Conservation (phyloP, 2,113 vertebrate genomes). For the rabbit (Oryctolagus cuniculus) region DNA sequence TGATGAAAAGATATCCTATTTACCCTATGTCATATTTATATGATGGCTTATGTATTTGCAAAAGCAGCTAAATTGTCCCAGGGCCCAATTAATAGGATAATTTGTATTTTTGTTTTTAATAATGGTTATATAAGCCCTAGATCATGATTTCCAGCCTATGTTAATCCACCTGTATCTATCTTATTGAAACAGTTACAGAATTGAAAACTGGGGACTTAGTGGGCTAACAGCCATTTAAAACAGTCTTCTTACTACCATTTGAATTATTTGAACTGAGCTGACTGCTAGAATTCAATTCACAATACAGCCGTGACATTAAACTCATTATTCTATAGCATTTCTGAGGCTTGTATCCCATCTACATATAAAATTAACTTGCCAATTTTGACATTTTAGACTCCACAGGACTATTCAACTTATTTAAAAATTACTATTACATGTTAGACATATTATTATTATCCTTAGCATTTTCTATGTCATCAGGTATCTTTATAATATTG, state of each 20-base stretch:
- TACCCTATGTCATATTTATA: too few species aligned
- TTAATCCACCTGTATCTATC: too few species aligned
- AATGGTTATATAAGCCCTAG: too few species aligned
- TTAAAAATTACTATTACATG: constrained; percentile 20
- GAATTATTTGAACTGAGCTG: not conserved
- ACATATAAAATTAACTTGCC: not conserved
- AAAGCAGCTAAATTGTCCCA: too few species aligned
- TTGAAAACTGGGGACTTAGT: too few species aligned
- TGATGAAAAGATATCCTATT: too few species aligned
- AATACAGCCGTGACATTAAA: not conserved
- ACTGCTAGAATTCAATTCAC: not conserved
- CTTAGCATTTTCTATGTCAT: not conserved
- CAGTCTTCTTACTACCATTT: not conserved
- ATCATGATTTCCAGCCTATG: too few species aligned
- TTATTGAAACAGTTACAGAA: too few species aligned
- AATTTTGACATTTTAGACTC: constrained; percentile 15
- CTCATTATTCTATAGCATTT: not conserved
- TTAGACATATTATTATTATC: not conserved
- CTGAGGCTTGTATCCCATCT: not conserved
- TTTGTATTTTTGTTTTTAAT: too few species aligned
- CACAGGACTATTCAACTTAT: not conserved
- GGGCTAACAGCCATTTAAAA: not conserved
- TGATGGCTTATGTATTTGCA: too few species aligned
- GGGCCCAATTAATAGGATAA: too few species aligned
- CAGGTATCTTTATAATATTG: not conserved